phyloP scores from a whole-genome alignment of 2,797 vertebrate species.

The Tolypeutes matacus region DNA sequence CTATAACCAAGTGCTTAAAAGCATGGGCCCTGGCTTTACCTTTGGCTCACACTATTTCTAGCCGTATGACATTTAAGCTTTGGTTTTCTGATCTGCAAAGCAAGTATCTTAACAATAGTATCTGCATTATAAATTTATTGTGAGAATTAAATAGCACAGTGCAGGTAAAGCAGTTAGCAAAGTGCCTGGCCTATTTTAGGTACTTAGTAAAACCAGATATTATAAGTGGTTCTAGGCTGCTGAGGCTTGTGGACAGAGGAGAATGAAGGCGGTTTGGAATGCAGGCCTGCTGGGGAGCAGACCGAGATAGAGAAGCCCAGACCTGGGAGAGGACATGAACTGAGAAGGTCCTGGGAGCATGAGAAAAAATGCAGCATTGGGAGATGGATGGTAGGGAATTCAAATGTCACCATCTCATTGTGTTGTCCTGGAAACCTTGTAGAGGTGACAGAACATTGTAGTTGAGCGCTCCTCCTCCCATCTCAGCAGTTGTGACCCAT shows the following conservation, averaged over 20 bases:
- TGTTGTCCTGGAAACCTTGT: constrained; percentile 53
- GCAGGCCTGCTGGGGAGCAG: not conserved
- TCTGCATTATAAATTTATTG: not conserved
- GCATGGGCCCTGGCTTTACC: not conserved
- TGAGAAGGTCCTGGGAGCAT: not conserved
- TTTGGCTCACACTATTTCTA: not conserved
- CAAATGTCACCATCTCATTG: not conserved
- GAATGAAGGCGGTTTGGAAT: no score
- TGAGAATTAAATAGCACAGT: not conserved
- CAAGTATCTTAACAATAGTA: not conserved
- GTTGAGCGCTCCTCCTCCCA: not conserved
- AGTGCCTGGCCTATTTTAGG: not conserved
- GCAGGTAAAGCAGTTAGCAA: not conserved
- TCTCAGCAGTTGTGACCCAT: not conserved
- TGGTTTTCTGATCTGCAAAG: not conserved
- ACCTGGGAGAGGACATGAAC: not conserved
- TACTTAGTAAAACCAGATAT: not conserved
- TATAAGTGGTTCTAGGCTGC: not conserved
- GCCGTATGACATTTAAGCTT: not conserved
- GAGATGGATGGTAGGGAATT: constrained; percentile 28
- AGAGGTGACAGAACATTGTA: not conserved
- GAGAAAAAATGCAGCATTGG: not conserved
- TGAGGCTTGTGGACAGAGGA: not conserved
- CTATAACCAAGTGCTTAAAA: not conserved
- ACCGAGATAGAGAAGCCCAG: not conserved